Base-by-base conservation (phyloP, 2,888 invertebrate genomes). In the Platerodrilus igneus region DNA sequence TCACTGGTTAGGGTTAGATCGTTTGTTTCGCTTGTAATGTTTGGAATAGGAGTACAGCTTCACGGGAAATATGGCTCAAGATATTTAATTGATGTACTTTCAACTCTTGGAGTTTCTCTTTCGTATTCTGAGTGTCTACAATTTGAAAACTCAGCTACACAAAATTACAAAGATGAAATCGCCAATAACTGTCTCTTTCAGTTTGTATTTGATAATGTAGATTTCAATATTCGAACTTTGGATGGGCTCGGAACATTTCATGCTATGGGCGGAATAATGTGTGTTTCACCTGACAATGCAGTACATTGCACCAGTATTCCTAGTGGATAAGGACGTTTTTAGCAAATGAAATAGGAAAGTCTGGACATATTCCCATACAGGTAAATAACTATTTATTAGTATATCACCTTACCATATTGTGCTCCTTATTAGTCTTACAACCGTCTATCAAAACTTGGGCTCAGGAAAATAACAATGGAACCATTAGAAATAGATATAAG, bases 181-280 rank as follows among this genome's bases (percentile, higher is more conserved):
- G 4, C 22, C 5, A 16, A 3, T 16, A 5, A 13, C 4, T 28
- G 6, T 28, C 14, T 28, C 7, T 7, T n/a, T n/a, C n/a, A n/a
- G n/a, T n/a, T n/a, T n/a, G n/a, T n/a, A n/a, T n/a, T n/a, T n/a
- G n/a, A n/a, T 17, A 28, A 16, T 28, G 17, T 28, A 6, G 28
- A 28, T 9, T 28, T 28, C 9, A 16, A 28, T 9, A 28, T 28
- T 28, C 15, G 28, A n/a, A 28, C 28, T 6, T 14, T 28, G 17
- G 28, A 28, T 28, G 28, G 28, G 17, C 28, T 28, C 9, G 28
- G 28, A 16, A 28, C 28, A 16, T 28, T 28, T 28, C 17, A 28
- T 28, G 28, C 28, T n/a, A 28, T 28, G 28, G 28, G 28, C 17
- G 28, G 9, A 17, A 28, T 28, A 28, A 28, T 28, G 28, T 28